Conservation (phyloP, 2,797 vertebrate genomes). For the Lithobates sylvaticus region DNA sequence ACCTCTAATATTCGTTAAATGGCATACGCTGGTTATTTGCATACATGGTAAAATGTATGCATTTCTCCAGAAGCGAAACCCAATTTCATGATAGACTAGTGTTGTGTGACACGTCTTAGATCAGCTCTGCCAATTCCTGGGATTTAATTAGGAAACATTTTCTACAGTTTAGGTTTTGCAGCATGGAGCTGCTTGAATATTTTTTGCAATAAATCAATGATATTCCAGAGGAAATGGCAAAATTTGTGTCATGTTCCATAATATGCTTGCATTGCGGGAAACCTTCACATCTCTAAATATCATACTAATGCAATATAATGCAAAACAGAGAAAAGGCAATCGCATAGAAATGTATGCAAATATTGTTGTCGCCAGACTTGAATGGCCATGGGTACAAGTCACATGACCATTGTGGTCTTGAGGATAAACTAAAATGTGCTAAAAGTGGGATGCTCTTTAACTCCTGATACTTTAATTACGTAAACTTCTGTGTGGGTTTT, state of each 20-base stretch:
- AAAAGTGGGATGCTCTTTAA: no score
- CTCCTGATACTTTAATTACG: no score
- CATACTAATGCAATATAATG: no score
- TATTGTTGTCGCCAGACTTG: no score
- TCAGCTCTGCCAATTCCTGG: constrained; percentile 34
- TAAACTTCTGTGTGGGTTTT: no score
- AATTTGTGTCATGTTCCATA: constrained; percentile 15
- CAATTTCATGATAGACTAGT: constrained; percentile 51
- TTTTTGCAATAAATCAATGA: constrained; percentile 33
- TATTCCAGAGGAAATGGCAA: constrained; percentile 17
- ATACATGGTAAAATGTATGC: constrained; percentile 42
- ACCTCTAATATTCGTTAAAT: constrained; percentile 19
- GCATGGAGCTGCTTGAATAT: constrained; percentile 15
- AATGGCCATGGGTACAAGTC: no score
- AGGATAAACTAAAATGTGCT: no score
- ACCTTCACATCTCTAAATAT: not conserved
- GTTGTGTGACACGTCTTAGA: constrained; percentile 46
- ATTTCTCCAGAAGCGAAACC: constrained; percentile 17
- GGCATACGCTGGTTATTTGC: constrained; percentile 39
- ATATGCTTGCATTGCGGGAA: not conserved
- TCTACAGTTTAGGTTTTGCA: constrained; percentile 40
- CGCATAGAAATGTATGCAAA: no score
- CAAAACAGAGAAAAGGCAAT: no score
- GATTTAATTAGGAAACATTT: constrained; percentile 54
- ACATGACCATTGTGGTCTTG: no score